Conservation (phyloP, 92 coral and sea anemone genomes). For the Heliopora coerulea region DNA sequence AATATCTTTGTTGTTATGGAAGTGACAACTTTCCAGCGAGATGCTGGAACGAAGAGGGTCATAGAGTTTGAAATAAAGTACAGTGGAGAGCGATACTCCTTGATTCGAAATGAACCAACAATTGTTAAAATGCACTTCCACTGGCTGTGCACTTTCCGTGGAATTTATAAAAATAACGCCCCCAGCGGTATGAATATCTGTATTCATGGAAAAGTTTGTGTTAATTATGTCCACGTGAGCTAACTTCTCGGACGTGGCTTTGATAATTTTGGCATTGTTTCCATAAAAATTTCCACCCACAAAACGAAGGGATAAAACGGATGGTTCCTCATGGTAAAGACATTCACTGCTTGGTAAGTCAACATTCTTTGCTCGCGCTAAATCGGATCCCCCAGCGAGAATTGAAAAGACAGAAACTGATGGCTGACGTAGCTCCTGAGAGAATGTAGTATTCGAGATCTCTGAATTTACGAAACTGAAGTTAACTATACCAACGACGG, state of each 20-base stretch:
- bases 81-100: neutral
- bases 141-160: too few relatives aligned
- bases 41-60: too few relatives aligned
- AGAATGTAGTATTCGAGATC: conserved; percentile 1
- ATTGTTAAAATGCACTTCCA: neutral
- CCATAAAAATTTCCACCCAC: neutral
- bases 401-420: neutral
- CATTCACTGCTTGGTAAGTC: too few relatives aligned
- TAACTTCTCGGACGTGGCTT: neutral
- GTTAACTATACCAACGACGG: neutral
- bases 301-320: neutral
- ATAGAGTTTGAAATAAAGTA: too few relatives aligned
- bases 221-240: neutral
- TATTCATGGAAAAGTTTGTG: neutral
- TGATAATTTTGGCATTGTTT: neutral
- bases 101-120: neutral
- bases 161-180: neutral
- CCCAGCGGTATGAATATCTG: neutral
- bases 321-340: neutral
- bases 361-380: neutral
- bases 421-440: neutral
- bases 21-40: too few relatives aligned
- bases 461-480: conserved; percentile 11
- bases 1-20: too few relatives aligned
- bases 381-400: neutral